Evolutionary conservation across 2,113 vertebrate species (phyloP).

Genomic region (Cryptomyrus ogoouensis): DNA sequence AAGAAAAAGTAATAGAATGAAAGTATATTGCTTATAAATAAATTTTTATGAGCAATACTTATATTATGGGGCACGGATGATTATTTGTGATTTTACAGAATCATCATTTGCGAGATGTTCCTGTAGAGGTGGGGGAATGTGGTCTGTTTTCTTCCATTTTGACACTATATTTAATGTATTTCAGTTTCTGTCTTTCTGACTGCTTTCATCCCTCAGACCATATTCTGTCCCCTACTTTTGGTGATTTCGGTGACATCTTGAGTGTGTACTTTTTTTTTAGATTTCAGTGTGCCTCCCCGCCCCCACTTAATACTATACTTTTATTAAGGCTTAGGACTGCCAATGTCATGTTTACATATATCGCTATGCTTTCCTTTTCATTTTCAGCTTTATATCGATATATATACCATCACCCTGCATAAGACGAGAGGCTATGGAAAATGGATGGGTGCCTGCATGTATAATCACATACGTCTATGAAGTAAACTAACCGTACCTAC

Average conservation of each 20-base stretch:
- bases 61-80: background rate
- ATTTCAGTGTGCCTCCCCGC: background rate
- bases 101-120: background rate
- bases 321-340: background rate
- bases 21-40: background rate
- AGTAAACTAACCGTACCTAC: background rate
- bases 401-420: background rate
- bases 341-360: background rate
- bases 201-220: background rate
- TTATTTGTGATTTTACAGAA: background rate
- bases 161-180: background rate
- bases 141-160: background rate
- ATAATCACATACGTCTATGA: background rate
- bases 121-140: background rate
- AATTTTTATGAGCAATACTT: background rate
- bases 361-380: background rate
- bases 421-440: background rate
- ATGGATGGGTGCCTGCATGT: background rate
- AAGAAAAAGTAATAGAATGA: background rate
- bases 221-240: background rate
- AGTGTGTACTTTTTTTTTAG: background rate
- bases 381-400: background rate
- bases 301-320: background rate
- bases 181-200: background rate
- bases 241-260: background rate